Base-by-base conservation (phyloP, 2,888 invertebrate genomes). In the Baronia brevicornis region DNA sequence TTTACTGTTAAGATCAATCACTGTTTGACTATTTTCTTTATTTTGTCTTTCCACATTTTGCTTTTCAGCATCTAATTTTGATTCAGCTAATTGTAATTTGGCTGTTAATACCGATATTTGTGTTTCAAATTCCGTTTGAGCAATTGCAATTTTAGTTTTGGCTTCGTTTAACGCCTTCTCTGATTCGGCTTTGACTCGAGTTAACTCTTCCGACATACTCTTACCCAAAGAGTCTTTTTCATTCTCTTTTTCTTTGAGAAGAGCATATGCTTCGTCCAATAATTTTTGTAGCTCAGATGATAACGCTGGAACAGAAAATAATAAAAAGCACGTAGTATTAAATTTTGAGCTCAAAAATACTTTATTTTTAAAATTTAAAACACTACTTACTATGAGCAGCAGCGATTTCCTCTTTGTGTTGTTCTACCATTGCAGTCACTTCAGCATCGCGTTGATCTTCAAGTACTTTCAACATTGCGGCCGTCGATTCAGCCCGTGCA, bases 131-230 rank as follows among this genome's bases (percentile, higher is more conserved):
- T 87, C 87, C 1, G 88, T 84, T 43, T 91, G 75, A 39, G 87
- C 86, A 53, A 91, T 90, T 36, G 90, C 87, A 22, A 89, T 79
- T 67, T 91, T 91, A n/a, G 89, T 88, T 66, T 75, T 86, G 25
- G 82, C 71, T 63, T 86, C 85, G 35, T 64, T 77, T 4, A 84
- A 51, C 47, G 78, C 69, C 58, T 86, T 68, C 73, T 88, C 61
- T 50, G 86, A 64, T 84, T 90, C 85, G 2, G 56, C 48, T 50
- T 69, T 84, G 1, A 79, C 54, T 57, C 71, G 73, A 6, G 64
- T 48, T 10, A 84, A 47, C 51, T 85, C 85, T 9, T 85, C 85
- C 1, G 77, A 72, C 77, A 85, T 77, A 40, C 80, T 84, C 50
- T 84, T 85, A 18, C 79, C 78, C 7, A 84, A 43, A 6, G 77